These are phyloP conservation scores for Hylaeus volcanicus DNA, from an alignment of 1,140 invertebrate genomes.

Conservation along the genomic window DNA sequence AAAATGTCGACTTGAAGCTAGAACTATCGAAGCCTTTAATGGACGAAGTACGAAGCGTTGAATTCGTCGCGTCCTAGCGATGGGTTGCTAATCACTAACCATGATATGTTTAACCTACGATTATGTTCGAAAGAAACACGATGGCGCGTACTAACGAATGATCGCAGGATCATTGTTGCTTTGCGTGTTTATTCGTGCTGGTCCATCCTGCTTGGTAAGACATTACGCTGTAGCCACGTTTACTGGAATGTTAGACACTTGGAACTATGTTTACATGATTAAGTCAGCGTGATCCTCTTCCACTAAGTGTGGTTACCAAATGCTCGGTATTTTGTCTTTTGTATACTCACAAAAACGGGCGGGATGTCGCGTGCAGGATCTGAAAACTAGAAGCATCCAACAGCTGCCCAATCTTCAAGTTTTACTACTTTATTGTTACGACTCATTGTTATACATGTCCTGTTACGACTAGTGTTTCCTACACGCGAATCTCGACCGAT, in stretches of 20 bases:
- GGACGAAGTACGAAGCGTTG: not conserved
- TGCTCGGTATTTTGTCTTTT: slow-evolving; percentile 40
- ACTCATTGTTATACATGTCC: not conserved
- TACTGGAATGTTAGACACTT: not conserved
- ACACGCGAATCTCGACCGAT: not conserved
- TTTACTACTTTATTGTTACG: no score
- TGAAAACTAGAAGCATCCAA: not conserved
- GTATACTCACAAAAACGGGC: slow-evolving; percentile 22
- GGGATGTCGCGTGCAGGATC: slow-evolving; percentile 4
- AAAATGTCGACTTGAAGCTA: no score
- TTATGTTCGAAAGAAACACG: slow-evolving; percentile 25
- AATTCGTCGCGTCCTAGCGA: not conserved
- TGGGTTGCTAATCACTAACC: slow-evolving; percentile 23
- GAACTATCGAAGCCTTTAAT: not conserved
- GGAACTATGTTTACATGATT: no score
- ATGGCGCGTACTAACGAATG: slow-evolving; percentile 56
- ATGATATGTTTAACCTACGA: not conserved
- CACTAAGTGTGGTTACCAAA: slow-evolving; percentile 31
- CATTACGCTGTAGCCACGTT: slow-evolving; percentile 37
- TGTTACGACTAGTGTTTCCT: not conserved
- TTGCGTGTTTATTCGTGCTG: slow-evolving; percentile 65
- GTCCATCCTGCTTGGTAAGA: slow-evolving; percentile 67
- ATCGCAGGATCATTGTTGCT: slow-evolving; percentile 64
- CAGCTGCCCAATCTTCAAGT: no score
- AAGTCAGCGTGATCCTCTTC: not conserved